These are phyloP conservation scores for Charaxes varanes DNA, from an alignment of 1,140 invertebrate species.

Conservation along the genomic window DNA sequence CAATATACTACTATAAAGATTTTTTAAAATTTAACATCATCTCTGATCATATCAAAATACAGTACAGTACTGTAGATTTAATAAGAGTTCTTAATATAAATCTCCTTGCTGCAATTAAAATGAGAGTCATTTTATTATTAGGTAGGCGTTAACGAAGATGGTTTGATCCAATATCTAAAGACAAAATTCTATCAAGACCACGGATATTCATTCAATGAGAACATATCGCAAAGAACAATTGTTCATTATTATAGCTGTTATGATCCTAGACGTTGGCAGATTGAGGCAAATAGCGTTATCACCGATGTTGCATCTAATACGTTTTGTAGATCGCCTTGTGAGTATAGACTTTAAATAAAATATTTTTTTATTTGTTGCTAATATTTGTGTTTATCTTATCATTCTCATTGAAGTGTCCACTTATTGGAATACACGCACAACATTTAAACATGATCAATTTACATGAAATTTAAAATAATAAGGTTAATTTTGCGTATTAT, in stretches of 20 bases:
- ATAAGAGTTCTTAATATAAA: too few relatives aligned
- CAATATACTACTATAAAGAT: too few relatives aligned
- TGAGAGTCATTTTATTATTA: constrained; percentile 36
- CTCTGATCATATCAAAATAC: too few relatives aligned
- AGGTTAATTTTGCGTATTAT: constrained; percentile 22
- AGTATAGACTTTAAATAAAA: constrained; percentile 3
- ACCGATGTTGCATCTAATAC: constrained; percentile 81
- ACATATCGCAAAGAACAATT: constrained; percentile 40
- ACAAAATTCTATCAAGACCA: constrained; percentile 77
- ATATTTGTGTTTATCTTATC: too few relatives aligned
- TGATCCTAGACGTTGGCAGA: constrained; percentile 73
- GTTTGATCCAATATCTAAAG: constrained; percentile 80
- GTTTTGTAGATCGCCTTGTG: constrained; percentile 77
- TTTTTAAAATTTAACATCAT: not conserved
- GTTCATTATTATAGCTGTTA: constrained; percentile 76
- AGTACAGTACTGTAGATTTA: too few relatives aligned
- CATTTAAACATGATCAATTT: too few relatives aligned
- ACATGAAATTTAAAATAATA: constrained; percentile 4
- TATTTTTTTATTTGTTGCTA: not conserved
- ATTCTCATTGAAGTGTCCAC: too few relatives aligned
- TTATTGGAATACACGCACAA: too few relatives aligned
- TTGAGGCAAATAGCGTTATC: constrained; percentile 73
- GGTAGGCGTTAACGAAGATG: constrained; percentile 78
- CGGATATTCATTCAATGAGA: constrained; percentile 77
- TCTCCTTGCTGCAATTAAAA: too few relatives aligned